phyloP scores from a whole-genome alignment of 1,140 invertebrate species.

The Panulirus ornatus region DNA sequence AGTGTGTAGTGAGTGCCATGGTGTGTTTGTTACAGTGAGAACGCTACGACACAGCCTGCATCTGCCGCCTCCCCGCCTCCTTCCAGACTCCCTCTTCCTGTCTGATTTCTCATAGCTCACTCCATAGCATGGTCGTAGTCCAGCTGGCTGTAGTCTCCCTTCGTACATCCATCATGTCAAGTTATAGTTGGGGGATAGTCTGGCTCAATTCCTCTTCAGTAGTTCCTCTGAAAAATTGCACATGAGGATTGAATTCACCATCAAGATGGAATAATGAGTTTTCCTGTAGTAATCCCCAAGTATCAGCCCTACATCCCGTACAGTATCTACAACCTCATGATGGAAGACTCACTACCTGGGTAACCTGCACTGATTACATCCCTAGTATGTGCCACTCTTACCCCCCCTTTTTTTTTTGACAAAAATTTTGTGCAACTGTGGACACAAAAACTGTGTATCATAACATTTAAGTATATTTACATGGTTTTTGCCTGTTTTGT shows the following conservation, averaged over 20 bases:
- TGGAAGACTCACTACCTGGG: neutral
- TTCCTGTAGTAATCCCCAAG: neutral
- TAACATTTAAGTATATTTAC: neutral
- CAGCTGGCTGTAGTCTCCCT: constrained; percentile 30
- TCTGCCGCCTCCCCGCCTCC: constrained; percentile 63
- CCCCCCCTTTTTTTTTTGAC: neutral
- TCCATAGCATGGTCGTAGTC: constrained; percentile 54
- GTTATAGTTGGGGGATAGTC: neutral
- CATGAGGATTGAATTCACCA: neutral
- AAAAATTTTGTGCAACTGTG: neutral
- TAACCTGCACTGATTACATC: neutral
- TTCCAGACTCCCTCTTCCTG: constrained; percentile 63
- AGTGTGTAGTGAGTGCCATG: constrained; percentile 48
- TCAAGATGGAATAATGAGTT: neutral
- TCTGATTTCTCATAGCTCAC: constrained; percentile 65
- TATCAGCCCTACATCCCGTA: neutral
- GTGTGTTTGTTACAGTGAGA: constrained; percentile 70
- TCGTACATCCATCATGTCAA: constrained; percentile 14
- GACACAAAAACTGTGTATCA: too few species aligned
- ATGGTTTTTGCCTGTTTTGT: neutral
- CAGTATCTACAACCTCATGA: neutral
- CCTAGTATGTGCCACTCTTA: neutral
- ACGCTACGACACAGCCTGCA: constrained; percentile 69
- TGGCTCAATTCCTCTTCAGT: neutral
- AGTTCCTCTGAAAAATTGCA: neutral